Base-by-base conservation (phyloP, 37 sponge, comb jelly and placozoan species). In the Agelas oroides region DNA sequence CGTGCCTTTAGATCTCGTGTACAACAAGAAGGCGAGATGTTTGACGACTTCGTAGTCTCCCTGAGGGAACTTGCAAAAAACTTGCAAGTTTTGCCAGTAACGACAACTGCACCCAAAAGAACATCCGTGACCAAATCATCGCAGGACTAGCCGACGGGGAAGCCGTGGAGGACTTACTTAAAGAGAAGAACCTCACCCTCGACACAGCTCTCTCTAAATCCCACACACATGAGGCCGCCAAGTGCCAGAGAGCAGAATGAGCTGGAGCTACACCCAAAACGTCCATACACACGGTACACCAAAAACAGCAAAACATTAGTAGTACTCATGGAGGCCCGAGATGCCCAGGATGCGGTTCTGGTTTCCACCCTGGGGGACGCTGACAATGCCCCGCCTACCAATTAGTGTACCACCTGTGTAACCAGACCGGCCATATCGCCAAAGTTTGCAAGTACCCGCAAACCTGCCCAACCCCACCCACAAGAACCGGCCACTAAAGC, bases 1-100 rank as follows among this genome's bases (percentile, higher is more conserved):
- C 20, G 72, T 20, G 25, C 35, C 38, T 71, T 82, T 32, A 40
- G 71, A 27, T 12, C n/a, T 1, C 71, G 38, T 37, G 28, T 30
- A 19, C 72, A 82, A 37, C 82, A 82, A 56, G 60, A 30, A 25
- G 72, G 82, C 13, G 82, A 82, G 37, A 58, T 61, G 5, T 70
- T 82, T 18, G 82, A 82, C 6, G 82, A 70, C 60, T 82, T 59
- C 61, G 19, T 82, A 15, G 72, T 82, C 23, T 60, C 65, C n/a
- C 61, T 82, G 18, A 17, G 71, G 27, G 82, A 82, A 71, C 72
- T 82, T 13, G 82, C 72, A n/a, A 14, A 82, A 70, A 24, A 82
- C 71, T 11, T 82, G 71, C 61, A 82, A 82, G 2, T 82, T 82
- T 60, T 82, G 81, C 81, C 53, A n/a, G n/a, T n/a, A n/a, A 55